Conservation (phyloP, 2,113 vertebrate species). For the Gymnogyps californianus region DNA sequence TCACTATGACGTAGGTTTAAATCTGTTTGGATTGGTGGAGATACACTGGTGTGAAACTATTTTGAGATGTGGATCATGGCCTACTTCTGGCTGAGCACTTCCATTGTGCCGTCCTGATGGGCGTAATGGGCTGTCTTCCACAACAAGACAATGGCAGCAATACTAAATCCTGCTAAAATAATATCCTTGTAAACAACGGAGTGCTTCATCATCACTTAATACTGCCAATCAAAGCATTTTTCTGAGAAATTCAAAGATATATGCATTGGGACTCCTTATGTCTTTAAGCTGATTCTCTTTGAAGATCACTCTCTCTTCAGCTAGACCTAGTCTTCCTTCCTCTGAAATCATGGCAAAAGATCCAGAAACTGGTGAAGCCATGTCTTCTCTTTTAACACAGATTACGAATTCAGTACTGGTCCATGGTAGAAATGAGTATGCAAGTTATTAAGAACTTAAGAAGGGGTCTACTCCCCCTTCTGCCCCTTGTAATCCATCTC, state of each 20-base stretch:
- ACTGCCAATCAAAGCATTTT: not conserved
- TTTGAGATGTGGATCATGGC: not conserved
- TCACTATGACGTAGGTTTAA: not conserved
- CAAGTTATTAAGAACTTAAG: not conserved
- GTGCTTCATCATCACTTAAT: not conserved
- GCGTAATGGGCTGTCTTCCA: not conserved
- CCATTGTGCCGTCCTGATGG: not conserved
- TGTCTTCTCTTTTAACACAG: not conserved
- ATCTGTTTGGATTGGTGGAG: not conserved
- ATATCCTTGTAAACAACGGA: not conserved
- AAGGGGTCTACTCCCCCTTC: not conserved
- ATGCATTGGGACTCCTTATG: rapidly evolving
- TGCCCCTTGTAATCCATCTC: not conserved
- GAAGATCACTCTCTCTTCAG: not conserved
- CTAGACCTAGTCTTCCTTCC: not conserved
- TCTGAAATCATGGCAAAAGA: not conserved
- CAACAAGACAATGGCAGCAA: not conserved
- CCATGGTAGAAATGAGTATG: not conserved
- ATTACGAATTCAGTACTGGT: not conserved
- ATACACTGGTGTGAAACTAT: not conserved
- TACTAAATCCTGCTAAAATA: not conserved
- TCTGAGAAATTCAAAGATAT: not conserved
- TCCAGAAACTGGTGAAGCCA: not conserved
- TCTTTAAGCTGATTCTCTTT: not conserved
- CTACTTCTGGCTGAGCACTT: not conserved